These are phyloP conservation scores for Drosophila aff. DNA, from an alignment of 1,140 invertebrate genomes.

Conservation along the genomic window DNA sequence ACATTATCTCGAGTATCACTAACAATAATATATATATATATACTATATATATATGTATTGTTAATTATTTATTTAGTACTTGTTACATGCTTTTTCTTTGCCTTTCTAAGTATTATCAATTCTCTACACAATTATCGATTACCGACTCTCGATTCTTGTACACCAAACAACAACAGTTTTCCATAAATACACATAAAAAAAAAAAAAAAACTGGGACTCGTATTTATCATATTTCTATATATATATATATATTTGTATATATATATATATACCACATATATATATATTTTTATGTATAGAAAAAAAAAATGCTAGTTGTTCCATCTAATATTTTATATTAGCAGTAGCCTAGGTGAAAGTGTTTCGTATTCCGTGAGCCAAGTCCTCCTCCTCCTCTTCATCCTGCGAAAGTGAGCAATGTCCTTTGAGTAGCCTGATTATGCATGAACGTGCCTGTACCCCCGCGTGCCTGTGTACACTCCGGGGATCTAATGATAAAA, in stretches of 20 bases:
- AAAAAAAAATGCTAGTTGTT: slow-evolving; percentile 77
- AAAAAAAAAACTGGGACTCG: slow-evolving; percentile 51
- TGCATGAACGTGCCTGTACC: slow-evolving; percentile 14
- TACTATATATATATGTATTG: slow-evolving; percentile 52
- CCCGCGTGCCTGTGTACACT: no score
- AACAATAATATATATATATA: slow-evolving; percentile 57
- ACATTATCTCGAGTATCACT: slow-evolving; percentile 73
- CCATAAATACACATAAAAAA: slow-evolving; percentile 60
- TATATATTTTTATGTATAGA: slow-evolving; percentile 51
- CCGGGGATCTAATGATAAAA: slow-evolving; percentile 64
- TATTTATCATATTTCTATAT: slow-evolving; percentile 29
- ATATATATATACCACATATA: slow-evolving; percentile 40
- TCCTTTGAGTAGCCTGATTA: slow-evolving; percentile 41
- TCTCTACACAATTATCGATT: slow-evolving; percentile 56
- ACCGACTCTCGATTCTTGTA: slow-evolving; percentile 37
- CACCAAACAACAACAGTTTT: slow-evolving; percentile 65
- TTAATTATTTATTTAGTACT: slow-evolving; percentile 57
- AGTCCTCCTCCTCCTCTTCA: slow-evolving; percentile 4
- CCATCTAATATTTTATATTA: slow-evolving; percentile 78
- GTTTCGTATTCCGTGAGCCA: slow-evolving; percentile 48
- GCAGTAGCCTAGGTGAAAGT: slow-evolving; percentile 69
- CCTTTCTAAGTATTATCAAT: slow-evolving; percentile 41
- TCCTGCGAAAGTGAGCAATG: slow-evolving; percentile 62
- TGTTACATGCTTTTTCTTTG: slow-evolving; percentile 26
- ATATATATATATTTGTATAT: slow-evolving; percentile 38